phyloP scores from a whole-genome alignment of 2,888 invertebrate genomes.

The Cheilosia soror region DNA sequence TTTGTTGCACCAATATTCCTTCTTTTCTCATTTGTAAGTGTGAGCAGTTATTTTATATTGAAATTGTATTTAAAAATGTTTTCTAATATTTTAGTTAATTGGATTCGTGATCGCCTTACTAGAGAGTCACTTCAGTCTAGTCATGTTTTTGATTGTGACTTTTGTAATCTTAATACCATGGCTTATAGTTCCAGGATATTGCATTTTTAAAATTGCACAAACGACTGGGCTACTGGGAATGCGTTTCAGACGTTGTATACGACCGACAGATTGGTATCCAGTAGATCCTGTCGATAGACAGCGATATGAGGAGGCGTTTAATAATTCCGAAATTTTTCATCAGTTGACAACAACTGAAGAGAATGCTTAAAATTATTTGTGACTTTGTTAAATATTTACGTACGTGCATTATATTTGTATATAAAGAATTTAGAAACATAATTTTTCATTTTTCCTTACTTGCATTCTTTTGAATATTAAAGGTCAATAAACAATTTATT shows the following conservation, averaged over 20 bases:
- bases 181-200: conserved; percentile 80
- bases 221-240: conserved; percentile 53
- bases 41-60: not conserved
- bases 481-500: too few relatives aligned
- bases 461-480: too few relatives aligned
- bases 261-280: conserved; percentile 76
- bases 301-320: conserved; percentile 76
- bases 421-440: not conserved
- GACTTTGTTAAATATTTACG: not conserved
- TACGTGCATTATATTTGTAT: not conserved
- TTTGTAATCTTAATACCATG: conserved; percentile 77
- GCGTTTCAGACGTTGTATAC: conserved; percentile 57
- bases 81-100: not conserved
- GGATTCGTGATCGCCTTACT: not conserved
- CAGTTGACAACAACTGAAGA: conserved; percentile 76
- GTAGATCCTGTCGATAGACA: conserved; percentile 65
- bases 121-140: not conserved
- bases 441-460: too few relatives aligned
- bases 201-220: conserved; percentile 74
- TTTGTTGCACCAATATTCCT: conserved; percentile 90
- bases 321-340: conserved; percentile 80
- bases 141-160: not conserved
- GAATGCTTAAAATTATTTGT: not conserved
- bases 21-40: conserved; percentile 78
- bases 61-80: not conserved